Evolutionary conservation across 2,888 invertebrate genomes (phyloP), one percentile per base, ranked within the genome.

Genomic region (Ophioninae sp.): DNA sequence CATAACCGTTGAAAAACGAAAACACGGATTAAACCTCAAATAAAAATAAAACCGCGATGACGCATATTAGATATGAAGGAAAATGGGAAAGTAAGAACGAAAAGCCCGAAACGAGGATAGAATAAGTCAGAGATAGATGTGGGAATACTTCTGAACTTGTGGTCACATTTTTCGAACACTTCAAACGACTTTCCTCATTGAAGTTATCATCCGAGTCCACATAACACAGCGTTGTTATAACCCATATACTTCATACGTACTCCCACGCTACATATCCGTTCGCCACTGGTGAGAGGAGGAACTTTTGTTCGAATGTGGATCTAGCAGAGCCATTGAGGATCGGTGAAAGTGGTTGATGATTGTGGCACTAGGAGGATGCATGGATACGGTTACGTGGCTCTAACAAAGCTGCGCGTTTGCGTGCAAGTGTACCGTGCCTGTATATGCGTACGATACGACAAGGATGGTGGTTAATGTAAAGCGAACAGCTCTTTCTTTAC

Each of bases 241-340:
- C 44, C 17, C 44, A 44, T 22, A 23, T 63, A 73, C 20, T 65
- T 37, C 56, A 30, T 65, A 56, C 6, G 22, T 41, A 65, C 23
- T 9, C 1, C 8, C 37, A 37, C n/a, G 22, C n/a, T 63, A 30
- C 23, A 58, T 13, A 68, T 58, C 37, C 7, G 8, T 17, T 61
- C 61, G 61, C 7, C 30, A 51, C 23, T 69, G 61, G 83, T 67
- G 64, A 68, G 74, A 80, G 68, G 80, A 65, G 73, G 44, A 77
- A 77, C 78, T 82, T 79, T 81, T 82, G 78, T 84, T 81, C 79
- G 39, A 74, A 82, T 75, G 84, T 73, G 69, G 81, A 79, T 79
- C 79, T 84, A 73, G 75, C 75, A 81, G 71, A 81, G 79, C 76
- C 79, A 68, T 58, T 69, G 59, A 82, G 72, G 71, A 80, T 76